Evolutionary conservation across 2,888 invertebrate species (phyloP).

Genomic region (Acronicta aceris): DNA sequence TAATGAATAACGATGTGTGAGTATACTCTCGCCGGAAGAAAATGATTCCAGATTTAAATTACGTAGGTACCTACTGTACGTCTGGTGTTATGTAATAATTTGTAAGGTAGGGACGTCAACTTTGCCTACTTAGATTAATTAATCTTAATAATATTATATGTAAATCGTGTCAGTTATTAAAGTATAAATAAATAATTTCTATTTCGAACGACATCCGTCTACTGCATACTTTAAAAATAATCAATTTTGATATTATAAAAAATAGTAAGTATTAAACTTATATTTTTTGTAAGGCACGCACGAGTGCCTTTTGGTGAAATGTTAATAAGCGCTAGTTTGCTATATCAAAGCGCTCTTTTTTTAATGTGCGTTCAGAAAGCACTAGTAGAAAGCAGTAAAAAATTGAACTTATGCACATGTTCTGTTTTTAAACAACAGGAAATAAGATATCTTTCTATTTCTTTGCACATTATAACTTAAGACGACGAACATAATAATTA

Average conservation of each 20-base stretch:
- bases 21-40: background rate
- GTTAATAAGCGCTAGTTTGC: background rate
- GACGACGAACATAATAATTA: no score
- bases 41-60: no score
- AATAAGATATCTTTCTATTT: no score
- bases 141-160: background rate
- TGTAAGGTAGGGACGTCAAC: slow-evolving; percentile 23
- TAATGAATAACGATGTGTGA: no score
- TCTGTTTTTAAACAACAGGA: background rate
- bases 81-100: slow-evolving; percentile 14
- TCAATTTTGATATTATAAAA: background rate
- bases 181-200: slow-evolving; percentile 13
- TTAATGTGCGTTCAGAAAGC: no score
- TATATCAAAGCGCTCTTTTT: no score
- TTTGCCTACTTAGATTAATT: slow-evolving; percentile 33
- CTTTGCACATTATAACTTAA: no score
- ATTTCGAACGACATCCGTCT: slow-evolving; percentile 26
- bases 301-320: background rate
- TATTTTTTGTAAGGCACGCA: slow-evolving; percentile 2
- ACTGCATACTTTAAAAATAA: background rate
- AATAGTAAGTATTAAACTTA: background rate
- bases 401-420: background rate
- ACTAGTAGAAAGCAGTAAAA: no score
- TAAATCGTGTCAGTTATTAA: slow-evolving; percentile 17
- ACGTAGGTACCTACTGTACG: slow-evolving; percentile 7